Evolutionary conservation across 2,888 invertebrate genomes (phyloP).

Genomic region (Chrysomela aeneicollis): DNA sequence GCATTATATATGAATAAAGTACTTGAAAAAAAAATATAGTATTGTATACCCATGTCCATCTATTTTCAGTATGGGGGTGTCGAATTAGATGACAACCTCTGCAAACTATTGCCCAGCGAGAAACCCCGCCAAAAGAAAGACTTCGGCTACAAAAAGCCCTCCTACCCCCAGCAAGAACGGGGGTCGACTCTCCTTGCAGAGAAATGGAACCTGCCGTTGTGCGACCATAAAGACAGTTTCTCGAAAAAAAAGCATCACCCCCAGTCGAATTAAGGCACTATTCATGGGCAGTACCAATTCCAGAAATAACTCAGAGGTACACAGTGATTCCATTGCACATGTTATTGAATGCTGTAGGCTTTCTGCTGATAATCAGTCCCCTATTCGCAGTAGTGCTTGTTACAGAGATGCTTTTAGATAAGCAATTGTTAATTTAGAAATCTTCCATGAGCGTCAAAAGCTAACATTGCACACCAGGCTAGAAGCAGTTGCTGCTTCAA

Average conservation of each 20-base stretch:
- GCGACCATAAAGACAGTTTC: constrained; percentile 54
- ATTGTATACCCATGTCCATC: background rate
- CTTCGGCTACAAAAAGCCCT: constrained; percentile 81
- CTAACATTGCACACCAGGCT: background rate
- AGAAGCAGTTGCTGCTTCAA: constrained; percentile 18
- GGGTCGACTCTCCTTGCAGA: constrained; percentile 71
- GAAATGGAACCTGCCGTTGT: constrained; percentile 65
- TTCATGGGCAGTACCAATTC: constrained; percentile 62
- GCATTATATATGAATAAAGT: no score
- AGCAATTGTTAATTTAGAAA: constrained; percentile 11
- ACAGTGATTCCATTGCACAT: constrained; percentile 21
- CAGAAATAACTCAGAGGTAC: constrained; percentile 52
- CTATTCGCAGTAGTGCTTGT: constrained; percentile 16
- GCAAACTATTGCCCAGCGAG: constrained; percentile 59
- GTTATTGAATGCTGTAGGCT: constrained; percentile 25
- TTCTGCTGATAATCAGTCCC: constrained; percentile 14
- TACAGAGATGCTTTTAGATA: constrained; percentile 1
- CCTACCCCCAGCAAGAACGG: constrained; percentile 88
- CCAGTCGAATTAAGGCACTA: constrained; percentile 70
- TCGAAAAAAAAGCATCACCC: constrained; percentile 67
- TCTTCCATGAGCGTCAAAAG: constrained; percentile 12
- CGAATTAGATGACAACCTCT: constrained; percentile 59
- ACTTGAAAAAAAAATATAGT: no score
- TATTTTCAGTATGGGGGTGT: constrained; percentile 53
- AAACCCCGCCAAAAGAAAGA: constrained; percentile 63